Percentiles rank a stretch among this genome's conserved stretches.
phyloP scores from a whole-genome alignment of 2,113 vertebrate genomes.

The Orientallactaga bullata region DNA sequence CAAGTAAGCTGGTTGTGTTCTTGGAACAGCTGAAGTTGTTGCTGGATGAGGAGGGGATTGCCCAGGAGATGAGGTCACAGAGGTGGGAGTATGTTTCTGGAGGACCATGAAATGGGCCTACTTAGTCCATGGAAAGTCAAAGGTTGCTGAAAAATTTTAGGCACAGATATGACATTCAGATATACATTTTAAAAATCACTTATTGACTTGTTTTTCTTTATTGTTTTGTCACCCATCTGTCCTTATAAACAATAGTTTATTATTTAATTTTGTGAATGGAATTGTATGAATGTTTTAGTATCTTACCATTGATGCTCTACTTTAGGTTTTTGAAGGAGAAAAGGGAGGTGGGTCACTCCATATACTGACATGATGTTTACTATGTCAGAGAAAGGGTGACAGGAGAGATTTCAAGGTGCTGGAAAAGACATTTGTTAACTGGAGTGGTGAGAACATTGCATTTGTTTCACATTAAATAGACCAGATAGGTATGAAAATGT shows the following conservation, averaged over 20 bases:
- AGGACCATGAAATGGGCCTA: not conserved
- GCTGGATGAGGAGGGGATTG: not conserved
- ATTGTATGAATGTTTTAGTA: not conserved
- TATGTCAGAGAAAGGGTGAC: not conserved
- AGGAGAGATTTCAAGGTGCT: not conserved
- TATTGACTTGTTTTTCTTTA: not conserved
- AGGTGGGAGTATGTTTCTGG: rapidly evolving
- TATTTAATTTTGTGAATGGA: not conserved
- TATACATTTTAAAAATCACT: not conserved
- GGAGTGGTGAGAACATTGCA: not conserved
- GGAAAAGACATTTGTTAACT: not conserved
- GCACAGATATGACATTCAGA: not conserved
- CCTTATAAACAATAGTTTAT: not conserved
- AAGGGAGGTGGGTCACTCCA: not conserved
- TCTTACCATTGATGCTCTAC: not conserved
- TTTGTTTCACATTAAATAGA: slow-evolving; percentile 1
- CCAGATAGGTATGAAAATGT: not conserved
- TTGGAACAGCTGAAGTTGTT: not conserved
- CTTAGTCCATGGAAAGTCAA: not conserved
- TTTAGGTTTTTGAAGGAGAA: not conserved
- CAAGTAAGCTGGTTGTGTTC: not conserved
- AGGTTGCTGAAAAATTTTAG: not conserved
- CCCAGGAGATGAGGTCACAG: not conserved
- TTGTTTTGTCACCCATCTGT: not conserved
- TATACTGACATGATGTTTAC: not conserved